Base-by-base conservation (phyloP, 2,888 invertebrate species). In the Bibio marci region DNA sequence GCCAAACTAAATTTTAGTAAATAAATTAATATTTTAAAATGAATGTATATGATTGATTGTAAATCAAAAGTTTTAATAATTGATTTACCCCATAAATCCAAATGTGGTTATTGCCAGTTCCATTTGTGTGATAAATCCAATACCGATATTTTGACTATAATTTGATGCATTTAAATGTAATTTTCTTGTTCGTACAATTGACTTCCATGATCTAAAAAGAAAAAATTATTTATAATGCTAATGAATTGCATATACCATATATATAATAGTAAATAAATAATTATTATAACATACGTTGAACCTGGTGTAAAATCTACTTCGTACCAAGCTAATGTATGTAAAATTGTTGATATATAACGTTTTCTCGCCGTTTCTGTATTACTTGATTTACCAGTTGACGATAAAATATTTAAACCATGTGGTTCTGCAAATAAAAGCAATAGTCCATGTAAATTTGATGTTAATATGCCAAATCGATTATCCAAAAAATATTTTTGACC, bases 61-160 rank as follows among this genome's bases (percentile, higher is more conserved):
- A n/a, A n/a, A n/a, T n/a, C n/a, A n/a, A 22, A 22, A 22, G 4
- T 4, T 22, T 22, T 22, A 22, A 6, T 13, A 30, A 30, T 22
- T n/a, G n/a, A n/a, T 27, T 13, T 38, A 46, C 2, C 83, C 86
- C 50, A 85, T 68, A 55, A 87, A 87, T 4, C 82, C 86, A 52
- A 80, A 80, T 55, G 80, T 80, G 0, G 86, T 83, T 7, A 85
- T 55, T 0, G 76, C 75, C 68, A 88, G 70, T 52, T 85, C 83
- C 43, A 73, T 65, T 55, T 87, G 86, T 1, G 76, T 72, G 18
- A 85, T 72, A 12, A 63, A 56, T 1, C 67, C 67, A 3, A 64
- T 48, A 6, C 69, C 61, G 69, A 59, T 60, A 57, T 3, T 54
- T 35, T 40, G 57, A 2, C 63, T 52, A 0, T 57, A 50, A 17